Evolutionary conservation across 2,888 invertebrate genomes (phyloP).

Genomic region (Polyploca ridens): DNA sequence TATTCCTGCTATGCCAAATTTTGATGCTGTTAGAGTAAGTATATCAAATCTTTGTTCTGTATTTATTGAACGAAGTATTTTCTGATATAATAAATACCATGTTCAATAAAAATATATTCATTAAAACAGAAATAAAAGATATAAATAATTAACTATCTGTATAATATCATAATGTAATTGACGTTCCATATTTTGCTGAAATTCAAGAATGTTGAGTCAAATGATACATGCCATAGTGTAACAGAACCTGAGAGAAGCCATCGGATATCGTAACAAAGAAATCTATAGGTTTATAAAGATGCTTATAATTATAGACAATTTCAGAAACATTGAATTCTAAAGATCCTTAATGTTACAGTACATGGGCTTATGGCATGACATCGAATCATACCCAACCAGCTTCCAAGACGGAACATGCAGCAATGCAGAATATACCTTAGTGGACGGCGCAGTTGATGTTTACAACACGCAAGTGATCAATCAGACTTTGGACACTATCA

Average conservation of each 20-base stretch:
- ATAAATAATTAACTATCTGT: no score
- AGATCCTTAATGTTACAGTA: slow-evolving; percentile 43
- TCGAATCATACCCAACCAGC: slow-evolving; percentile 53
- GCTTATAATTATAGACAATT: no score
- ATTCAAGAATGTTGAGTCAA: no score
- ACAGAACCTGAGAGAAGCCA: no score
- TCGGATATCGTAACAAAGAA: no score
- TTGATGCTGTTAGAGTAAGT: slow-evolving; percentile 56
- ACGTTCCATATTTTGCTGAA: no score
- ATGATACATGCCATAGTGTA: no score
- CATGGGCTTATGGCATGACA: slow-evolving; percentile 58
- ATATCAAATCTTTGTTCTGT: neutral
- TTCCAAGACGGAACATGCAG: slow-evolving; percentile 62
- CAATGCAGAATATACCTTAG: slow-evolving; percentile 53
- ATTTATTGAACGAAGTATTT: no score
- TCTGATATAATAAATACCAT: no score
- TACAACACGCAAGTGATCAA: slow-evolving; percentile 58
- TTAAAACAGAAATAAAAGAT: neutral
- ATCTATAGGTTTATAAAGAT: no score
- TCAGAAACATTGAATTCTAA: no score
- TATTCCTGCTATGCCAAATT: slow-evolving; percentile 46
- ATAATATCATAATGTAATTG: no score
- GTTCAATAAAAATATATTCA: neutral
- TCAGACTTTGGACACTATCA: slow-evolving; percentile 50
- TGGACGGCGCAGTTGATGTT: slow-evolving; percentile 37